Evolutionary conservation across 2,797 vertebrate species (phyloP).

Genomic region (Fistularia commersonii): DNA sequence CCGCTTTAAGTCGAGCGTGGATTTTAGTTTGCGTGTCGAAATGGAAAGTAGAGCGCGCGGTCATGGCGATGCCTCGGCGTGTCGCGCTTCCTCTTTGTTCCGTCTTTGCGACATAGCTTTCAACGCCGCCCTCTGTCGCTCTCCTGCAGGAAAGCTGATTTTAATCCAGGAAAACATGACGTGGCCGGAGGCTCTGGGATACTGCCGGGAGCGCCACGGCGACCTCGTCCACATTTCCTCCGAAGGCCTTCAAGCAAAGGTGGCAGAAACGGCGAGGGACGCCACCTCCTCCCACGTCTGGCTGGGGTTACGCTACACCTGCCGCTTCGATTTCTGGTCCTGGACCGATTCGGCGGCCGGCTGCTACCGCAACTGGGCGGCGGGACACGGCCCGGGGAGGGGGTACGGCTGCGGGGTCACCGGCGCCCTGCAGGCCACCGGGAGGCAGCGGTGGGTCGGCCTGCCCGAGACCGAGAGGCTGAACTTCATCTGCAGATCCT

Average conservation of each 20-base stretch:
- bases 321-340: constrained; percentile 64
- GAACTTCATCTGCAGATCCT: constrained; percentile 62
- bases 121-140: constrained; percentile 12
- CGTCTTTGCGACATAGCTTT: neutral
- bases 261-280: constrained; percentile 28
- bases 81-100: neutral
- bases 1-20: too few relatives aligned
- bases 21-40: too few relatives aligned
- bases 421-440: constrained; percentile 63
- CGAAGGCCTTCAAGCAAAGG: constrained; percentile 45
- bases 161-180: constrained; percentile 61
- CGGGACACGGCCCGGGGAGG: constrained; percentile 39
- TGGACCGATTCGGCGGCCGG: constrained; percentile 45
- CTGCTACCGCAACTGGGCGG: constrained; percentile 69
- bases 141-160: constrained; percentile 46
- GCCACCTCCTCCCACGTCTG: constrained; percentile 59
- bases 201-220: constrained; percentile 58
- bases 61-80: too few relatives aligned
- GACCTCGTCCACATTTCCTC: constrained; percentile 57
- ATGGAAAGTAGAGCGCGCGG: too few relatives aligned
- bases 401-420: constrained; percentile 42
- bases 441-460: constrained; percentile 66
- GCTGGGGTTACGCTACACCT: constrained; percentile 65
- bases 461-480: constrained; percentile 48
- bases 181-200: constrained; percentile 62